Percentiles rank a stretch among this genome's conserved stretches.
These are phyloP conservation scores for Chalcosyrphus nemorum DNA, from an alignment of 2,888 invertebrate species.

Conservation along the genomic window DNA sequence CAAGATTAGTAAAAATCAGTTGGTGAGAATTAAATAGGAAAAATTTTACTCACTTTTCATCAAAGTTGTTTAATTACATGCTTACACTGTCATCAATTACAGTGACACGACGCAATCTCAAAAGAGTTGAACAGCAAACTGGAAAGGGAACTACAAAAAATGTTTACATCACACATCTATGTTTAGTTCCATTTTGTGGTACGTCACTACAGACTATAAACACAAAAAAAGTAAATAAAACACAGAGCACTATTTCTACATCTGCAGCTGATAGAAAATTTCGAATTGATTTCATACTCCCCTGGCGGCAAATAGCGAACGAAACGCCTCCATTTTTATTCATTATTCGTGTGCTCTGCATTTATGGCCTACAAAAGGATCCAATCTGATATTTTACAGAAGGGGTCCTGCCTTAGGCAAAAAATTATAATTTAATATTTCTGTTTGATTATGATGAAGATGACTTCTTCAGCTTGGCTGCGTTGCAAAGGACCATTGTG, in stretches of 20 bases:
- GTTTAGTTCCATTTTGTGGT: not conserved
- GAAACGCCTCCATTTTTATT: constrained; percentile 30
- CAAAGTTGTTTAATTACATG: not conserved
- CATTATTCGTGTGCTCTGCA: constrained; percentile 24
- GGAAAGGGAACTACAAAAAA: not conserved
- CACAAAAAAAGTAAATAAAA: not conserved
- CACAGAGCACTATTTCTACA: not conserved
- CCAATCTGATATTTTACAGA: not conserved
- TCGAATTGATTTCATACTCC: constrained; percentile 11
- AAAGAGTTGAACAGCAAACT: constrained; percentile 46
- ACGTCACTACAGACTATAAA: not conserved
- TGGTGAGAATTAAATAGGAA: no score
- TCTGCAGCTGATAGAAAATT: not conserved
- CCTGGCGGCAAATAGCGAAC: not conserved
- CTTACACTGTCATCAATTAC: not conserved
- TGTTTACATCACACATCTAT: not conserved
- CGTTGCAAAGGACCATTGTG: constrained; percentile 21
- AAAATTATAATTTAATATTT: constrained; percentile 68
- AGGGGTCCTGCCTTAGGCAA: constrained; percentile 10
- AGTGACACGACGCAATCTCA: no score
- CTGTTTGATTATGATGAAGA: constrained; percentile 55
- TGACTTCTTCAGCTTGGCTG: constrained; percentile 47
- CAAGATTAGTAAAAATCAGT: no score
- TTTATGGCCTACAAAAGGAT: constrained; percentile 27
- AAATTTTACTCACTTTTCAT: not conserved